These are phyloP conservation scores for Okapia johnstoni DNA, from an alignment of 2,113 vertebrate species.

Conservation along the genomic window DNA sequence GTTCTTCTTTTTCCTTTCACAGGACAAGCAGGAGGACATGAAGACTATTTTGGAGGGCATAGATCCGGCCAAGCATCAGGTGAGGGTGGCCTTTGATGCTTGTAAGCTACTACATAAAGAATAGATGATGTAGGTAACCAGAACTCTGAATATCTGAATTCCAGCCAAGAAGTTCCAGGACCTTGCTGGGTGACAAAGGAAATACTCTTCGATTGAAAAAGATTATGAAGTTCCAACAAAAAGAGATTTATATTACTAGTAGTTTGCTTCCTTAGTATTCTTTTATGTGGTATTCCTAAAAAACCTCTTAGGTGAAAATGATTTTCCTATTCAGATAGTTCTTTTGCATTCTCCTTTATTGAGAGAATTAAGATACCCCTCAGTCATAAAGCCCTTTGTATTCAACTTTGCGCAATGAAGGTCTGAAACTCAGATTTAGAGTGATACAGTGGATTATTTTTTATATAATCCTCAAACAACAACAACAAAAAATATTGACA, in stretches of 20 bases:
- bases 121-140: constrained; percentile 50
- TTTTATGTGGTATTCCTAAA: constrained; percentile 15
- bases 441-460: background rate
- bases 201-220: constrained; percentile 39
- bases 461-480: constrained; percentile 2
- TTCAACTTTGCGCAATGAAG: background rate
- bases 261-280: constrained; percentile 47
- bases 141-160: constrained; percentile 60
- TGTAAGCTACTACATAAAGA: constrained; percentile 73
- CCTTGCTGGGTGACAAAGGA: background rate
- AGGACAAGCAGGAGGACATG: constrained; percentile 78
- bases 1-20: constrained; percentile 79
- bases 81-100: constrained; percentile 77
- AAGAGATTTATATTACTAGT: constrained; percentile 24
- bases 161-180: constrained; percentile 42
- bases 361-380: background rate
- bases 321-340: constrained; percentile 28
- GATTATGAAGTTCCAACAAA: constrained; percentile 45
- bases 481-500: background rate
- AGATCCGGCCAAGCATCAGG: constrained; percentile 77
- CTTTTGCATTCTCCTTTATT: background rate
- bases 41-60: constrained; percentile 78
- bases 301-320: background rate
- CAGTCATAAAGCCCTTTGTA: background rate
- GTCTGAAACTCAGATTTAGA: constrained; percentile 22